These are phyloP conservation scores for Stichodactyla helianthus DNA, from an alignment of 64 coral and sea anemone species.

Conservation along the genomic window DNA sequence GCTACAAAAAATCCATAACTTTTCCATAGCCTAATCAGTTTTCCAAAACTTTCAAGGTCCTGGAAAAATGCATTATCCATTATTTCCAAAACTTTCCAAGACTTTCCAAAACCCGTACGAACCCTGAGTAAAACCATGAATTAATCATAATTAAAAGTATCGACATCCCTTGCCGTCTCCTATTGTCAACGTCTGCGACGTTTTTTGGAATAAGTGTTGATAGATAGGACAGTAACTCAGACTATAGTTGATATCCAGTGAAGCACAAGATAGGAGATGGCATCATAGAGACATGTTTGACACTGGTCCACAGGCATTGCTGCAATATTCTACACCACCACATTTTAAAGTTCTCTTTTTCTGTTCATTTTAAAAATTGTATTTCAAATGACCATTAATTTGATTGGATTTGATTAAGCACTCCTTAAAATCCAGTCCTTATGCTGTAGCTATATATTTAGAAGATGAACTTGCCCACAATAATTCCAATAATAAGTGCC, in stretches of 20 bases:
- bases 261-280: no score
- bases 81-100: no score
- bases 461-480: constrained; percentile 47
- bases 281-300: background rate
- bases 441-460: background rate
- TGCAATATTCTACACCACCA: background rate
- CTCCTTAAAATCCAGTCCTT: background rate
- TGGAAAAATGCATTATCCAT: no score
- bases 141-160: no score
- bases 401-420: background rate
- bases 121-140: no score
- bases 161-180: no score
- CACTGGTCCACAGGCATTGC: background rate
- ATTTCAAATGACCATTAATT: constrained; percentile 8
- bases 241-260: background rate
- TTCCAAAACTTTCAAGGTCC: no score
- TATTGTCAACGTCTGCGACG: no score
- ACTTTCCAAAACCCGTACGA: no score
- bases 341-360: background rate
- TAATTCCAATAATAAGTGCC: constrained; percentile 41
- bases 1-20: no score
- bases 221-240: background rate
- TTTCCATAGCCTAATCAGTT: no score
- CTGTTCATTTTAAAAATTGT: constrained; percentile 12
- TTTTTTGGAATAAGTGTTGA: background rate